Conservation (phyloP, 2,113 vertebrate species). For the Pterocles orientalis region DNA sequence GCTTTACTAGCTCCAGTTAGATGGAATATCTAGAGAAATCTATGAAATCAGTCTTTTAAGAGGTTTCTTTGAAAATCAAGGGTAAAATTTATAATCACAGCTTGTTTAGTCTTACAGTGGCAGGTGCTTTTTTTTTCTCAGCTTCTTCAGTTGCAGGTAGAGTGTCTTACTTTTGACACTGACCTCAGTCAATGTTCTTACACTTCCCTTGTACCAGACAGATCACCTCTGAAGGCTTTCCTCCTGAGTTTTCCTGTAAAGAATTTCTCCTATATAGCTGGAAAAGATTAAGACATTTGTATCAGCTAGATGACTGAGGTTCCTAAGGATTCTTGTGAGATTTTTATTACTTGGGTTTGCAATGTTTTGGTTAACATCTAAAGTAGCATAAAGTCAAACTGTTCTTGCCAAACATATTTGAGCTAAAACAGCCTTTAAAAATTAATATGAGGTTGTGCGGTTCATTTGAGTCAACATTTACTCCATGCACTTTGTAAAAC, state of each 20-base stretch:
- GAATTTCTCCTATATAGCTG: not conserved
- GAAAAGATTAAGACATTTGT: not conserved
- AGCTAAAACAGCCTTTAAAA: not conserved
- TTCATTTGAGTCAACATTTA: not conserved
- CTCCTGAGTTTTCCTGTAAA: not conserved
- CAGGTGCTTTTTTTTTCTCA: not conserved
- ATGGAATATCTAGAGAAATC: not conserved
- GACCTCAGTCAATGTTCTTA: not conserved
- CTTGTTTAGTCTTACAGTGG: not conserved
- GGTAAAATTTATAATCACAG: not conserved
- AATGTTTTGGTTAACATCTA: not conserved
- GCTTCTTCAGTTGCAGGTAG: not conserved
- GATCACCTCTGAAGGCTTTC: not conserved
- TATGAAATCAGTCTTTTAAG: not conserved
- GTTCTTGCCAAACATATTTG: not conserved
- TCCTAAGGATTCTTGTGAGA: not conserved
- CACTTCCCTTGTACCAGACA: not conserved
- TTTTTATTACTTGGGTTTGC: not conserved
- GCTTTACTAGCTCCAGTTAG: not conserved
- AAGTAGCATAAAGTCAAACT: not conserved
- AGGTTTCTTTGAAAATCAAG: not conserved
- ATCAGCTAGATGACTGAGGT: not conserved
- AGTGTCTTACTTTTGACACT: not conserved
- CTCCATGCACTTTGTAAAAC: not conserved
- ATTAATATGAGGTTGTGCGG: not conserved